Evolutionary conservation across 2,888 invertebrate genomes (phyloP), one percentile per base, ranked within the genome.

Genomic region (Sphaerophoria rueppellii): DNA sequence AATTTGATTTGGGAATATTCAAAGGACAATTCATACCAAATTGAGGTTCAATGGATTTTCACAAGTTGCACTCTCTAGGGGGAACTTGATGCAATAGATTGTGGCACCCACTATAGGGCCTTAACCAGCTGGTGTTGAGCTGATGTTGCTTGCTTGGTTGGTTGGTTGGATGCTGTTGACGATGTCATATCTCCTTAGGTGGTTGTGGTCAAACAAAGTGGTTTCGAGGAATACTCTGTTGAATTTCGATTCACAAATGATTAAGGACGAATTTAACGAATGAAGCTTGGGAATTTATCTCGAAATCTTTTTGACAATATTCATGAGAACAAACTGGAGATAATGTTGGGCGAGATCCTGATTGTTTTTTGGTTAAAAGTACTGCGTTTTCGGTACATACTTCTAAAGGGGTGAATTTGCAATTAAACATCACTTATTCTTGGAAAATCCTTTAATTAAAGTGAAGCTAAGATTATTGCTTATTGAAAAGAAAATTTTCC

Each of bases 1-100:
- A 72, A 78, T 72, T 72, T 78, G 71, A 78, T 72, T 78, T 72
- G 72, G 50, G 65, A 65, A 78, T 72, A 63, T 71, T 58, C 72
- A 58, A 35, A 65, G 35, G 65, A 50, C 71, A 63, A 71, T 50
- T 71, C 71, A 50, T 57, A 32, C 14, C 48, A 24, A 60, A 48
- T 63, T 63, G 43, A 63, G 16, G 63, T 58, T 72, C 35, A 58
- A 2, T 65, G 58, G 65, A 72, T 60, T 65, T 72, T 60, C 58
- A 48, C 65, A 58, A 65, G 58, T 58, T 54, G 54, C 52, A 16
- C 57, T 7, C 9, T 24, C 24, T 24, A 24, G 24, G 24, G 24
- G 24, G 24, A 24, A 24, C 24, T 24, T 24, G 12, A 50, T 50
- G 50, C 35, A 72, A 65, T 65, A 58, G 65, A 72, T 78, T 40